Base-by-base conservation (phyloP, 2,888 invertebrate genomes). In the Latheticus oryzae region DNA sequence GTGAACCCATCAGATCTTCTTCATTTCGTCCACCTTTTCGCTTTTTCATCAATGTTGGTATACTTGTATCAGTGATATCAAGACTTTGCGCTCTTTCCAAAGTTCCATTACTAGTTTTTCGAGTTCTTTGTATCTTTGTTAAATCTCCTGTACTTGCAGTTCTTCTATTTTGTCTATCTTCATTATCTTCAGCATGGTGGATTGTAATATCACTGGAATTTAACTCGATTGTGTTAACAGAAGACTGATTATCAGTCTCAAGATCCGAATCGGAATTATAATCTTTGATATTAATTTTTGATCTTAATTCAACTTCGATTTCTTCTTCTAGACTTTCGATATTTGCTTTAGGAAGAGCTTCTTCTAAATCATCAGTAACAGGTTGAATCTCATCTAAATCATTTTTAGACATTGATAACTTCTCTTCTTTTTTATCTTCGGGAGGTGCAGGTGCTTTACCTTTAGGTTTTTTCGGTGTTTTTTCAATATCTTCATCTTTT, bases 121-220 rank as follows among this genome's bases (percentile, higher is more conserved):
- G 72, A 61, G 80, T 81, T 24, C 80, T 78, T 48, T 84, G 82
- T 59, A 91, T 87, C 72, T 87, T 86, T 0, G 90, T 90, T 40
- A 92, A 78, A 76, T 92, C 91, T 0, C 91, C 91, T 1, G 91
- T 81, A 23, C 91, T 91, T 0, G 91, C 88, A 1, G 91, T 90
- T 78, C 88, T 89, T 9, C 91, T 79, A 53, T 81, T 82, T 70
- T 86, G 86, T 40, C 86, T 86, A 64, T 84, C 81, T 50, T 85
- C 85, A 32, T 82, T 78, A 32, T 78, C 78, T 24, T 87, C 86
- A 5, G 86, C 85, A 71, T 88, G 87, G 69, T 90, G 89, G 26
- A 89, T 86, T 2, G 89, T 89, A 47, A 90, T 87, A 66, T 90
- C 89, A 58, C 88, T 86, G 1, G 89, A 84, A 70, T 89, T 89